These are phyloP conservation scores for Temnopleurus reevesii DNA, from an alignment of 53 echinoderm and acorn worm species.

Conservation along the genomic window DNA sequence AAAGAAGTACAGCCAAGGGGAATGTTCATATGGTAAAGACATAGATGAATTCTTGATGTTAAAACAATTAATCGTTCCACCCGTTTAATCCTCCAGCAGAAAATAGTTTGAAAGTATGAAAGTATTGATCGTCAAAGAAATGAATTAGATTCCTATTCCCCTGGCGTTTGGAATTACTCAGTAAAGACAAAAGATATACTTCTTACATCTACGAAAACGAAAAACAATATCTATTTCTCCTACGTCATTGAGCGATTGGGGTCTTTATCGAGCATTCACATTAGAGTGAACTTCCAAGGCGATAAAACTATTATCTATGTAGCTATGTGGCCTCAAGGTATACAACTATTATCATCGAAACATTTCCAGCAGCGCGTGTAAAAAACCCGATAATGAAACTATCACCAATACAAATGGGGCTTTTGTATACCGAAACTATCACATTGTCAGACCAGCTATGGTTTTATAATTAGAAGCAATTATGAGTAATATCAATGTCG, in stretches of 20 bases:
- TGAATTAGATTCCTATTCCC: background rate
- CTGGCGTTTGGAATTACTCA: background rate
- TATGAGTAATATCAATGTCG: background rate
- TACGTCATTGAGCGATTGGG: background rate
- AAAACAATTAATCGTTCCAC: background rate
- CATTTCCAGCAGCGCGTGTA: background rate
- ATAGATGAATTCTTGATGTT: no score
- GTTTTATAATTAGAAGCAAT: background rate
- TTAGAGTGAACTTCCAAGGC: background rate
- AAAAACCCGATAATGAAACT: background rate
- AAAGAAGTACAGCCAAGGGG: no score
- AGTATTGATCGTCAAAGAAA: no score
- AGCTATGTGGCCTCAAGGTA: background rate
- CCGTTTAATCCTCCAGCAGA: background rate
- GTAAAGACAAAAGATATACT: no score
- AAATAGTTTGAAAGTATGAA: no score
- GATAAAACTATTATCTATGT: background rate
- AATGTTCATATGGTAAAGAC: no score
- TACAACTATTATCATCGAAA: background rate
- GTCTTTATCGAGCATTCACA: slow-evolving; percentile 19
- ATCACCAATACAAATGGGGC: background rate
- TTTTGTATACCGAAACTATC: background rate
- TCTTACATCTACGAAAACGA: background rate
- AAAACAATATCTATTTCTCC: background rate
- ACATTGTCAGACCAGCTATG: background rate